Evolutionary conservation across 2,888 invertebrate species (phyloP).

Genomic region (Ashinkailepas kermadecensis): DNA sequence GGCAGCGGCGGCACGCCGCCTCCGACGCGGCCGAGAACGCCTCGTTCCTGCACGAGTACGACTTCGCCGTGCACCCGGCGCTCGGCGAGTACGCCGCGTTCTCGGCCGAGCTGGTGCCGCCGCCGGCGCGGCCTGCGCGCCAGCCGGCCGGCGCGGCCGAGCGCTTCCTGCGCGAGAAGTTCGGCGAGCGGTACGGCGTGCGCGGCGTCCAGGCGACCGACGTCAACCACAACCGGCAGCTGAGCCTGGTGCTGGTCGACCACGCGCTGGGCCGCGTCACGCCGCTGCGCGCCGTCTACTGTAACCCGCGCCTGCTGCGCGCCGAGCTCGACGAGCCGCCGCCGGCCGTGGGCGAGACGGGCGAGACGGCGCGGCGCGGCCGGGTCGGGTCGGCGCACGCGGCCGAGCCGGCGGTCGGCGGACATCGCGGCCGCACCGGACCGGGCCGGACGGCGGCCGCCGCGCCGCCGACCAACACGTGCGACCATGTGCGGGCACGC

Average conservation of each 20-base stretch:
- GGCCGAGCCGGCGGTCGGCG: too few species aligned
- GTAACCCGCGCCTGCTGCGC: neutral
- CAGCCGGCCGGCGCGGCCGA: neutral
- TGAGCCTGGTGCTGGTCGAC: constrained; percentile 2
- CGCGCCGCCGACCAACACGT: neutral
- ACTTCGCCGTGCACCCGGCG: neutral
- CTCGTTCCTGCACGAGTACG: constrained; percentile 16
- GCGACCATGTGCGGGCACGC: neutral
- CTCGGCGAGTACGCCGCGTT: neutral
- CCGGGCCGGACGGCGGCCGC: neutral
- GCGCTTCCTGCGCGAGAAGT: constrained; percentile 9
- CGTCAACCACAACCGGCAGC: neutral
- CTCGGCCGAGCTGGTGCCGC: neutral
- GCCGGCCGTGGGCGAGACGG: neutral
- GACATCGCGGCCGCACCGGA: neutral
- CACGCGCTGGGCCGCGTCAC: neutral
- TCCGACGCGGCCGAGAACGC: neutral
- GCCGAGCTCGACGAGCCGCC: neutral
- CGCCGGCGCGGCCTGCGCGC: neutral
- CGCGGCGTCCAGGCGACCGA: neutral
- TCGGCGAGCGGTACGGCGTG: constrained; percentile 3
- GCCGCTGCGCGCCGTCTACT: neutral
- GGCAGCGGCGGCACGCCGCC: neutral
- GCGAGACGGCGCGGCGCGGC: neutral
- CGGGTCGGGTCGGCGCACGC: neutral